A percentile compares a stretch with the other conserved stretches of the same genome.
These are phyloP conservation scores for Penaeus japonicus DNA, from an alignment of 1,140 invertebrate species.

Conservation along the genomic window DNA sequence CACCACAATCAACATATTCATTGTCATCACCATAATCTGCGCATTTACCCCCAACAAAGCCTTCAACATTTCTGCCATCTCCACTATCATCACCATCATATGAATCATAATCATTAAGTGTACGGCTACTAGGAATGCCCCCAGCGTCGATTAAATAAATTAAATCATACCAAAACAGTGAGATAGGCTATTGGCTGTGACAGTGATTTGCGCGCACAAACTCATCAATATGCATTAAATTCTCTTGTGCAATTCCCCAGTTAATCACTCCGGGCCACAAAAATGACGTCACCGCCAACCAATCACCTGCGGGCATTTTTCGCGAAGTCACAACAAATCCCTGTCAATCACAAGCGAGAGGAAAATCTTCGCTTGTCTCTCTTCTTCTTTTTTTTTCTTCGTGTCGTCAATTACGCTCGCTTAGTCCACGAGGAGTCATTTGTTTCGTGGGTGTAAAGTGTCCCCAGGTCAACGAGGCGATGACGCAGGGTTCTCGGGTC, in stretches of 20 bases:
- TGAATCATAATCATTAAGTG: constrained; percentile 48
- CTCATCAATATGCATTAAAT: constrained; percentile 54
- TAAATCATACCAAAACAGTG: constrained; percentile 55
- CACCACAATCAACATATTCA: constrained; percentile 40
- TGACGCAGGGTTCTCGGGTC: constrained; percentile 20
- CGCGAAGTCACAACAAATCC: constrained; percentile 10
- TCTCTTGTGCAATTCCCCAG: constrained; percentile 41
- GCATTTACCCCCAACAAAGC: constrained; percentile 47
- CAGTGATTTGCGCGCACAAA: constrained; percentile 44
- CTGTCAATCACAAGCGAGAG: constrained; percentile 21
- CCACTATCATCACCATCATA: constrained; percentile 28
- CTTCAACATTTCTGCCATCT: background rate
- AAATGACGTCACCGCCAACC: constrained; percentile 11
- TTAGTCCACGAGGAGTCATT: constrained; percentile 17
- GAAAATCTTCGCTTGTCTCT: constrained; percentile 18
- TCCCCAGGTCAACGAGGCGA: constrained; percentile 18
- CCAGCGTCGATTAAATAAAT: constrained; percentile 47
- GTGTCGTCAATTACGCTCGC: background rate
- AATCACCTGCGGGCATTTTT: background rate
- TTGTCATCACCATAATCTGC: constrained; percentile 41
- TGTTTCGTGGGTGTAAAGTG: constrained; percentile 30
- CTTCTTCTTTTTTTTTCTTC: too few species aligned
- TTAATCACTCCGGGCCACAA: constrained; percentile 35
- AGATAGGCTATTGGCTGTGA: constrained; percentile 36
- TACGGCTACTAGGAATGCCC: constrained; percentile 22